Evolutionary conservation across 2,888 invertebrate genomes (phyloP).

Genomic region (Lamproptera curius): DNA sequence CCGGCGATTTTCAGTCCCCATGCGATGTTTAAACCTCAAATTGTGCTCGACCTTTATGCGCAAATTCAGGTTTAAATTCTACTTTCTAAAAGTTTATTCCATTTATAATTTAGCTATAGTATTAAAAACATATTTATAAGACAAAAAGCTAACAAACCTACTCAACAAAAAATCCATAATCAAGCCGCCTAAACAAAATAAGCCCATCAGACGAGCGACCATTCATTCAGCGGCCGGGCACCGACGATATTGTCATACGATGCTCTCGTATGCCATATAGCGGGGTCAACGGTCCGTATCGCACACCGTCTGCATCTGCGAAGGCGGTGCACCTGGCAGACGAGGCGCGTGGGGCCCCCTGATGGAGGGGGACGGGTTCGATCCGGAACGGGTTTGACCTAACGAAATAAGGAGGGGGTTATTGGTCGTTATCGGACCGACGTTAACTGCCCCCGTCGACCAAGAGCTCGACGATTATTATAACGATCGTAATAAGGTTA

Average conservation of each 20-base stretch:
- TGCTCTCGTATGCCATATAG: not conserved
- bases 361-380: slow-evolving; percentile 44
- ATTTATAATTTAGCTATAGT: too few relatives aligned
- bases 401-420: slow-evolving; percentile 37
- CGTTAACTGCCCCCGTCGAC: not conserved
- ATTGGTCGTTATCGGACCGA: slow-evolving; percentile 25
- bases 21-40: too few relatives aligned
- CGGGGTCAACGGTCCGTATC: slow-evolving; percentile 35
- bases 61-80: too few relatives aligned
- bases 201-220: too few relatives aligned
- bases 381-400: slow-evolving; percentile 48
- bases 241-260: not conserved
- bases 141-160: too few relatives aligned
- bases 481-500: slow-evolving; percentile 12
- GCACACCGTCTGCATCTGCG: slow-evolving; percentile 45
- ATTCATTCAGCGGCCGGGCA: too few relatives aligned
- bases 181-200: too few relatives aligned
- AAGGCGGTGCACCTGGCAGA: slow-evolving; percentile 60
- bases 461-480: not conserved
- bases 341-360: slow-evolving; percentile 55
- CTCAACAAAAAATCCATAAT: too few relatives aligned
- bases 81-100: too few relatives aligned
- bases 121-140: too few relatives aligned
- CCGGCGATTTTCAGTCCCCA: too few relatives aligned
- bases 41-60: too few relatives aligned